Percentiles rank a stretch among this genome's conserved stretches.
Evolutionary conservation across 2,888 invertebrate genomes (phyloP).

Genomic region (Mimachlamys varia): DNA sequence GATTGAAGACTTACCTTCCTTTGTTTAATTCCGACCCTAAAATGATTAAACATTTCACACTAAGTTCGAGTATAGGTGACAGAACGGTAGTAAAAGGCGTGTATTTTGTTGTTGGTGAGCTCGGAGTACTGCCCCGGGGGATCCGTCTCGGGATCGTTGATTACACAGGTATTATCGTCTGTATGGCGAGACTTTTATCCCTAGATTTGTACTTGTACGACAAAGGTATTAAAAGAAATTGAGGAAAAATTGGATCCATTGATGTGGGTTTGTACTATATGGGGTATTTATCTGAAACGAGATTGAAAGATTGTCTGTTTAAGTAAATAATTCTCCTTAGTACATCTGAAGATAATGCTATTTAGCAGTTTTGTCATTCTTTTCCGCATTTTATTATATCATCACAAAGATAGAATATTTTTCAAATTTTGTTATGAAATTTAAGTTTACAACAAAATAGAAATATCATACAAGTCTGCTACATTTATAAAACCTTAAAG

Average conservation of each 20-base stretch:
- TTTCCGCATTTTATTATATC: too few species aligned
- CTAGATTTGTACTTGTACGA: not conserved
- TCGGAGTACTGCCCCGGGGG: not conserved
- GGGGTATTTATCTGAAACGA: not conserved
- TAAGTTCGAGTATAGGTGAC: not conserved
- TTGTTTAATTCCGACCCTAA: not conserved
- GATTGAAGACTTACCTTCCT: not conserved
- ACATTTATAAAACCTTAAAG: too few species aligned
- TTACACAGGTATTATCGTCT: not conserved
- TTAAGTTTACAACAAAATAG: too few species aligned
- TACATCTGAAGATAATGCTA: too few species aligned
- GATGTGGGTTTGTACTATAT: not conserved
- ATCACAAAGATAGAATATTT: too few species aligned
- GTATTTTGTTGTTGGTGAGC: constrained; percentile 3
- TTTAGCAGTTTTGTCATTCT: too few species aligned
- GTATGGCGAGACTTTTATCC: not conserved
- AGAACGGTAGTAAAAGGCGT: not conserved
- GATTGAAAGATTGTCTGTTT: not conserved
- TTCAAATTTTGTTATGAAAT: too few species aligned
- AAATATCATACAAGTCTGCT: too few species aligned
- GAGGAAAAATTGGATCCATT: not conserved
- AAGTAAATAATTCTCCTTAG: not conserved
- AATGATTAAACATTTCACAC: constrained; percentile 27
- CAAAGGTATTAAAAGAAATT: not conserved
- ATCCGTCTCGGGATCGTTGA: not conserved